These are phyloP conservation scores for Drosophila formosana DNA, from an alignment of 2,888 invertebrate species.

Conservation along the genomic window DNA sequence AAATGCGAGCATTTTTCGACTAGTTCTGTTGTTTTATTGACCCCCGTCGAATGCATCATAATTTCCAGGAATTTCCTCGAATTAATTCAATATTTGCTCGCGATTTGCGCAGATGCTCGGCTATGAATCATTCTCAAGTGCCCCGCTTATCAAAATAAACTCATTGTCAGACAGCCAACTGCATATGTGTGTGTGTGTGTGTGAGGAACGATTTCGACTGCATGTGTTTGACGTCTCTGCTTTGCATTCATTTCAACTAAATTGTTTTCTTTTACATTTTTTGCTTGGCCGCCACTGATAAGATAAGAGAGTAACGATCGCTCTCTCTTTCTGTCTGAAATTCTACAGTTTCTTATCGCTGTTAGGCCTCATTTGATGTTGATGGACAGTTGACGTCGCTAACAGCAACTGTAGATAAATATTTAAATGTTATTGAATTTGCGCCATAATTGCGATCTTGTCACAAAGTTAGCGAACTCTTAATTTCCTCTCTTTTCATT, in stretches of 20 bases:
- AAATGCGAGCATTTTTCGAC: not conserved
- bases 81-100: constrained; percentile 51
- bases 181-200: not conserved
- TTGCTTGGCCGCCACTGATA: constrained; percentile 46
- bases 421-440: constrained; percentile 37
- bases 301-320: constrained; percentile 36
- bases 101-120: constrained; percentile 46
- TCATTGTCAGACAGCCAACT: not conserved
- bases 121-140: constrained; percentile 51
- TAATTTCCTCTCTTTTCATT: constrained; percentile 18
- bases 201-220: not conserved
- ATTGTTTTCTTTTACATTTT: not conserved
- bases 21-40: not conserved
- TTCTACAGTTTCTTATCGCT: constrained; percentile 1
- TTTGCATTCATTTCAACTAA: not conserved
- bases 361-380: constrained; percentile 8
- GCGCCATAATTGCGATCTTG: constrained; percentile 28
- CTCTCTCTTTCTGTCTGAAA: not conserved
- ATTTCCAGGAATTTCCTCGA: constrained; percentile 8
- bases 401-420: constrained; percentile 10
- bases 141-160: constrained; percentile 33
- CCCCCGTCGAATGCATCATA: not conserved
- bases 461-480: constrained; percentile 16
- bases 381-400: constrained; percentile 6
- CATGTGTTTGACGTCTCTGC: not conserved